Percentiles rank a stretch among this genome's conserved stretches.
phyloP scores from a whole-genome alignment of 2,797 vertebrate genomes.

The Spondyliosoma cantharus region DNA sequence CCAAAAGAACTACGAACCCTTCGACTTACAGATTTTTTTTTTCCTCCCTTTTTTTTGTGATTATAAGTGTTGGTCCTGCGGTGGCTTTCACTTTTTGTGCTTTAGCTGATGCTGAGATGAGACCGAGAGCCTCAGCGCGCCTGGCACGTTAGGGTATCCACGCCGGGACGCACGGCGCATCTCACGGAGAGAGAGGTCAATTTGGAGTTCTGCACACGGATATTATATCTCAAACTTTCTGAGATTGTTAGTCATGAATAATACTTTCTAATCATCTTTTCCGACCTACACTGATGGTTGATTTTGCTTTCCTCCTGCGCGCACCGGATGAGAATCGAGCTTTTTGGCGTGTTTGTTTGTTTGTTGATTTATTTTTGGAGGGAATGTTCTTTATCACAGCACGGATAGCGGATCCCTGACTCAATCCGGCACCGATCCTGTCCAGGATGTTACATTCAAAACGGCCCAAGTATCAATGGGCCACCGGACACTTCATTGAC shows the following conservation, averaged over 20 bases:
- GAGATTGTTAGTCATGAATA: conserved; percentile 24
- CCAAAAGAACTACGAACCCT: conserved; percentile 42
- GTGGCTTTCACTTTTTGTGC: conserved; percentile 14
- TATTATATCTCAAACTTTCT: conserved; percentile 51
- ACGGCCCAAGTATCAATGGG: conserved; percentile 86
- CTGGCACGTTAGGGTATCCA: conserved; percentile 62
- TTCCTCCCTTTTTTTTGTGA: neutral
- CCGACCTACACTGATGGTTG: conserved; percentile 46
- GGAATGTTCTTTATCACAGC: conserved; percentile 65
- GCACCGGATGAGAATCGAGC: conserved; percentile 71
- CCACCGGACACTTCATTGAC: conserved; percentile 78
- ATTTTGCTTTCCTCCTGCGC: conserved; percentile 32
- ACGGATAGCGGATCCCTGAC: conserved; percentile 72
- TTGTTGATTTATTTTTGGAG: conserved; percentile 41
- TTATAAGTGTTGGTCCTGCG: conserved; percentile 5
- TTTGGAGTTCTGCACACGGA: conserved; percentile 67
- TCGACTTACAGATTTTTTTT: conserved; percentile 4
- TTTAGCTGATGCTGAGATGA: conserved; percentile 75
- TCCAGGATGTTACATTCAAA: conserved; percentile 86
- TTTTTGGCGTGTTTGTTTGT: conserved; percentile 47
- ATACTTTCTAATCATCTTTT: conserved; percentile 13
- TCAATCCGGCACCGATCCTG: conserved; percentile 72
- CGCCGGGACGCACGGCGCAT: conserved; percentile 76
- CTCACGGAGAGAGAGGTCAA: conserved; percentile 50
- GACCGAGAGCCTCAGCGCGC: conserved; percentile 61